These are phyloP conservation scores for Donacobius atricapilla DNA, from an alignment of 2,113 vertebrate species.

Conservation along the genomic window DNA sequence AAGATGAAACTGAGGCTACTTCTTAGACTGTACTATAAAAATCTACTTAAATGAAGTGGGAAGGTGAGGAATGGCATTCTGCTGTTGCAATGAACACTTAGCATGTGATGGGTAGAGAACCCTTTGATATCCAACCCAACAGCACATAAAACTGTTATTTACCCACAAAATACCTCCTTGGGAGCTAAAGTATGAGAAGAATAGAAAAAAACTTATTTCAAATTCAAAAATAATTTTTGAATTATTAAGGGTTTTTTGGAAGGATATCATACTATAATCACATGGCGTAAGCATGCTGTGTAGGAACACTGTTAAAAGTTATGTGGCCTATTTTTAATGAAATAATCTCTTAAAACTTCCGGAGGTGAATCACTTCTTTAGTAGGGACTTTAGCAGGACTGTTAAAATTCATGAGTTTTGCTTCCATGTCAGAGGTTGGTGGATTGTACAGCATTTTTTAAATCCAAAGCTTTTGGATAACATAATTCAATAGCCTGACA, in stretches of 20 bases:
- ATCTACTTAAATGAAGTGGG: background rate
- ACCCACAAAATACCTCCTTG: constrained; percentile 33
- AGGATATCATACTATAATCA: background rate
- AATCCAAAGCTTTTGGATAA: background rate
- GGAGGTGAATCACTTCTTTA: constrained; percentile 14
- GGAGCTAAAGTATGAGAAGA: constrained; percentile 39
- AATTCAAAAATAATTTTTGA: too few species aligned
- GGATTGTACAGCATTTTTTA: background rate
- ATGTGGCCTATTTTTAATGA: background rate
- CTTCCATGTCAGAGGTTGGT: background rate
- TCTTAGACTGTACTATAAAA: background rate
- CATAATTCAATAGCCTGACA: background rate
- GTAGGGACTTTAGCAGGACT: background rate
- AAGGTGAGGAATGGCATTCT: background rate
- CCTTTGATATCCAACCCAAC: background rate
- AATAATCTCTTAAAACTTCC: background rate
- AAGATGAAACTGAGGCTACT: background rate
- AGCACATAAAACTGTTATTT: constrained; percentile 18
- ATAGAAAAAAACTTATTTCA: background rate
- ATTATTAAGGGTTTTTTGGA: too few species aligned
- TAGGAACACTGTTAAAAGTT: background rate
- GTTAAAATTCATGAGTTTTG: constrained; percentile 5
- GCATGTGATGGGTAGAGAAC: background rate
- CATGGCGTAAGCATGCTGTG: background rate
- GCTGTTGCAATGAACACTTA: background rate